Percentiles rank a stretch among this genome's conserved stretches.
These are phyloP conservation scores for Lytechinus pictus DNA, from an alignment of 35 echinoderm and acorn worm genomes.

Conservation along the genomic window DNA sequence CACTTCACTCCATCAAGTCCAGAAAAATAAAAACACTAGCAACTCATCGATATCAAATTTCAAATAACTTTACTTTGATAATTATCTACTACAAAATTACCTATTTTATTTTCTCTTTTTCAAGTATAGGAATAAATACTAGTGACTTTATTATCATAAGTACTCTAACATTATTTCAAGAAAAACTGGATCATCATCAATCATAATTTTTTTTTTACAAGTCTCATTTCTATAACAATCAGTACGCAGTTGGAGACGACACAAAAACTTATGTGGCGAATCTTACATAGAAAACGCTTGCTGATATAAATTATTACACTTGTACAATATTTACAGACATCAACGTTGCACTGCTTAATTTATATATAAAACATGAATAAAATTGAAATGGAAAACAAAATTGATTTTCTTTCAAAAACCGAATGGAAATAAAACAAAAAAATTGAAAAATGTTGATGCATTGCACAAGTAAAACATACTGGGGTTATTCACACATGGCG, in stretches of 20 bases:
- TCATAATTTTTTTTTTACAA: background rate
- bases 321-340: background rate
- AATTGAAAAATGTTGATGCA: background rate
- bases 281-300: background rate
- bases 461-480: background rate
- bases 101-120: background rate
- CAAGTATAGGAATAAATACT: conserved; percentile 48
- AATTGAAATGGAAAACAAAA: background rate
- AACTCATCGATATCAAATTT: background rate
- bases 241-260: background rate
- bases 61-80: conserved; percentile 35
- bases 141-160: conserved; percentile 15
- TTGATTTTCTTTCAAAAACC: background rate
- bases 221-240: background rate
- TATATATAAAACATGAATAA: background rate
- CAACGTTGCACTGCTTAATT: background rate
- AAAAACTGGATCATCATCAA: background rate
- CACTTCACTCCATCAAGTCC: background rate
- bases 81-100: conserved; percentile 46
- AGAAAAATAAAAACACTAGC: background rate
- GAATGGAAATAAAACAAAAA: background rate
- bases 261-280: background rate
- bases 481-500: too few species aligned
- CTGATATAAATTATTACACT: background rate
- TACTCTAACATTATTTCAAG: conserved; percentile 3